Percentiles rank a stretch among this genome's conserved stretches.
Conservation (phyloP, 1,140 invertebrate genomes). For the Platyscapa corneri region DNA sequence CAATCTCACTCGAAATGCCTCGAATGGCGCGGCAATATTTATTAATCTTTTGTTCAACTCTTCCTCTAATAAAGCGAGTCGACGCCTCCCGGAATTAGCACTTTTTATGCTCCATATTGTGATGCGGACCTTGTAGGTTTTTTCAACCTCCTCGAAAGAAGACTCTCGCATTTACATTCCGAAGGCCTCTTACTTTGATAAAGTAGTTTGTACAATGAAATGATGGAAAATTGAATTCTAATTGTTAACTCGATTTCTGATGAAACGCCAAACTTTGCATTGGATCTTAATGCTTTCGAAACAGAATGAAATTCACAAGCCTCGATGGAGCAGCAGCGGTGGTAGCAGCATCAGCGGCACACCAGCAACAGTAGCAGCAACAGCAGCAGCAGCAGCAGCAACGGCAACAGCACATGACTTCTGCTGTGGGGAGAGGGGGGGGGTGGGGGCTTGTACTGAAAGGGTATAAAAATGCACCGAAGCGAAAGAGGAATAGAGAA, state of each 20-base stretch:
- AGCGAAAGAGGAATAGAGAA: constrained; percentile 41
- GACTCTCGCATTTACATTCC: too few species aligned
- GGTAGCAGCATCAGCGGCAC: too few species aligned
- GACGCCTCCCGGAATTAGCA: background rate
- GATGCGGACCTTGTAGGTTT: too few species aligned
- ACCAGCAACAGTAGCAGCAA: too few species aligned
- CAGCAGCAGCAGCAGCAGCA: too few species aligned
- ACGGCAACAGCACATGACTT: constrained; percentile 53
- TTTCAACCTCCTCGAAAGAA: too few species aligned
- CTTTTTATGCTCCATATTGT: background rate
- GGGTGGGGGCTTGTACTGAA: constrained; percentile 68
- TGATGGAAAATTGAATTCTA: background rate
- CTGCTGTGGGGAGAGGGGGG: constrained; percentile 64
- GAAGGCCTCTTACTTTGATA: too few species aligned
- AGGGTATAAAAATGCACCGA: constrained; percentile 63
- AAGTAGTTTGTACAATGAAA: background rate
- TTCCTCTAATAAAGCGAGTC: background rate
- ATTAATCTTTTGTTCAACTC: background rate
- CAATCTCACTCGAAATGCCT: too few species aligned
- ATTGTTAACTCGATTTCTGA: background rate
- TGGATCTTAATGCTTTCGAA: constrained; percentile 50
- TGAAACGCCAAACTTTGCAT: background rate
- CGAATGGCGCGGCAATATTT: background rate
- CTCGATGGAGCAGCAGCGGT: too few species aligned
- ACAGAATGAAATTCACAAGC: constrained; percentile 66